Conservation (phyloP, 2,888 invertebrate species). For the Drosophila sordidula region DNA sequence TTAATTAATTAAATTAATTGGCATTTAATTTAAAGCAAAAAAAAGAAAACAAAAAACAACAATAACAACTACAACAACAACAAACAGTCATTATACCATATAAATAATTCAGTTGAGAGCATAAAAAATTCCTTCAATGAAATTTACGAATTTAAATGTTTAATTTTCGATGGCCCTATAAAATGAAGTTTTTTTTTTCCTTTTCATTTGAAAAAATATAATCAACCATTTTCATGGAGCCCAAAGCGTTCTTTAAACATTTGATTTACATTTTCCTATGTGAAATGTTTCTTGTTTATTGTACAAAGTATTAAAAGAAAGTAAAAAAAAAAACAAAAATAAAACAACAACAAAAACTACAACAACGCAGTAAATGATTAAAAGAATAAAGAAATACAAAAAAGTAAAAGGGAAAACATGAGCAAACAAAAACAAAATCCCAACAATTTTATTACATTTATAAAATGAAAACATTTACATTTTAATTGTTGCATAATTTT, state of each 20-base stretch:
- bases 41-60: slow-evolving; percentile 36
- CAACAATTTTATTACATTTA: slow-evolving; percentile 82
- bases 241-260: slow-evolving; percentile 34
- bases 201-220: slow-evolving; percentile 14
- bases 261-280: slow-evolving; percentile 53
- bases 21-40: slow-evolving; percentile 76
- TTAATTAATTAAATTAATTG: slow-evolving; percentile 82
- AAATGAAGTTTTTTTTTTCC: slow-evolving; percentile 25
- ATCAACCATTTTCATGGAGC: slow-evolving; percentile 31
- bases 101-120: slow-evolving; percentile 69
- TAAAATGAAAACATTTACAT: slow-evolving; percentile 78
- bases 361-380: slow-evolving; percentile 46
- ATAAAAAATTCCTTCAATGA: slow-evolving; percentile 77
- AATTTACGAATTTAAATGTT: slow-evolving; percentile 78
- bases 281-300: slow-evolving; percentile 71
- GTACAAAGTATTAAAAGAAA: slow-evolving; percentile 82
- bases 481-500: slow-evolving; percentile 83
- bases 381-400: slow-evolving; percentile 37
- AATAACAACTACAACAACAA: slow-evolving; percentile 57
- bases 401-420: slow-evolving; percentile 47
- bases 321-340: slow-evolving; percentile 28
- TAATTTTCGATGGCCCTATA: slow-evolving; percentile 54
- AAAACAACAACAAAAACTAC: slow-evolving; percentile 45
- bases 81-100: slow-evolving; percentile 76
- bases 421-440: slow-evolving; percentile 64